A percentile compares a stretch with the other conserved stretches of the same genome.
These are phyloP conservation scores for Pseudochromis fuscus DNA, from an alignment of 2,797 vertebrate species.

Conservation along the genomic window DNA sequence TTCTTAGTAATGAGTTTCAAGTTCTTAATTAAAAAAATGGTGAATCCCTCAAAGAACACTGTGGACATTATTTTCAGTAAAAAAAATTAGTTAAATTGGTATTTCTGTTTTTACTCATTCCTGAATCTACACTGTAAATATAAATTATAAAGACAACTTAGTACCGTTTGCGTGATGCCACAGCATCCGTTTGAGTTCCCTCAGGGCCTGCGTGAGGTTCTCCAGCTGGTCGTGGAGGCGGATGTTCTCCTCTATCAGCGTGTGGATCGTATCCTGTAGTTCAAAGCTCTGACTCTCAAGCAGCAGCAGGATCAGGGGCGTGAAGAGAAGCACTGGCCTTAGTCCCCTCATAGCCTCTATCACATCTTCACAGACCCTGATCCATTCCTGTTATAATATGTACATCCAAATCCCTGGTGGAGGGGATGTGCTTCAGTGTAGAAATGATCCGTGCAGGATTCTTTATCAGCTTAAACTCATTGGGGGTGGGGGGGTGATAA, in stretches of 20 bases:
- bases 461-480: slow-evolving; percentile 49
- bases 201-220: slow-evolving; percentile 87
- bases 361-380: slow-evolving; percentile 48
- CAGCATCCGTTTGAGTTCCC: slow-evolving; percentile 84
- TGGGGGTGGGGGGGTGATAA: slow-evolving; percentile 39
- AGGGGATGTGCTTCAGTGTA: slow-evolving; percentile 4
- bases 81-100: too few species aligned
- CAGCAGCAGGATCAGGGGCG: slow-evolving; percentile 65
- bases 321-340: slow-evolving; percentile 41
- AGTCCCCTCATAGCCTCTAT: slow-evolving; percentile 63
- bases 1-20: not conserved
- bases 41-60: not conserved
- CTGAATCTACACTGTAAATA: not conserved
- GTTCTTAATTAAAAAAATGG: not conserved
- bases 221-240: slow-evolving; percentile 88
- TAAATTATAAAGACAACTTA: not conserved
- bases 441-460: slow-evolving; percentile 28
- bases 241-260: slow-evolving; percentile 87
- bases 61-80: not conserved
- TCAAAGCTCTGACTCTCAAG: slow-evolving; percentile 79
- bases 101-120: not conserved
- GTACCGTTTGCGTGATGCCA: slow-evolving; percentile 85
- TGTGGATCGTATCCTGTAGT: slow-evolving; percentile 88
- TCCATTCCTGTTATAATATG: not conserved
- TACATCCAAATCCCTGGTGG: not conserved